A percentile compares a stretch with the other conserved stretches of the same genome.
phyloP scores from a whole-genome alignment of 2,797 vertebrate genomes.

The Sarcoramphus papa region DNA sequence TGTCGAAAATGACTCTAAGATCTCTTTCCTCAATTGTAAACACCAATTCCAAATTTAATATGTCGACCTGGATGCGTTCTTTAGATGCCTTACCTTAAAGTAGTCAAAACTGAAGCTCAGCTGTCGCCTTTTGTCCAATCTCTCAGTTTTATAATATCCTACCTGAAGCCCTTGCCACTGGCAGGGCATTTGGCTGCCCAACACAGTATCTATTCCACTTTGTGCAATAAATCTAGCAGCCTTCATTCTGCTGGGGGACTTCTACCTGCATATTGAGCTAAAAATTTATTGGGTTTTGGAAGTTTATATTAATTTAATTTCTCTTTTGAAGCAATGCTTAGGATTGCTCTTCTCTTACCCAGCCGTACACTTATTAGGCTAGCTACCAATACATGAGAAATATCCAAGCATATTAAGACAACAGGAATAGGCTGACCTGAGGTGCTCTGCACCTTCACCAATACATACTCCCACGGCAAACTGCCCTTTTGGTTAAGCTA shows the following conservation, averaged over 20 bases:
- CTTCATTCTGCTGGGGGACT: neutral
- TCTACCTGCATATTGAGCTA: neutral
- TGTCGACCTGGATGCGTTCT: neutral
- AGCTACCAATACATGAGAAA: neutral
- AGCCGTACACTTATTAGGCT: neutral
- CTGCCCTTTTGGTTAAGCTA: neutral
- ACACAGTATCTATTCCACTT: neutral
- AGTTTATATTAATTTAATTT: neutral
- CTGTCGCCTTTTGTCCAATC: neutral
- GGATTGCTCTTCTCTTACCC: neutral
- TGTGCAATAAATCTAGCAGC: neutral
- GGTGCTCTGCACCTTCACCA: neutral
- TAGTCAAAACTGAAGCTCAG: neutral
- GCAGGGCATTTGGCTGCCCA: neutral
- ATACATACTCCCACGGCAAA: neutral
- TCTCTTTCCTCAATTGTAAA: neutral
- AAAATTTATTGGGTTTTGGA: neutral
- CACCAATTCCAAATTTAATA: neutral
- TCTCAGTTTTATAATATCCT: neutral
- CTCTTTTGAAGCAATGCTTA: neutral
- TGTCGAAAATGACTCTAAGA: neutral
- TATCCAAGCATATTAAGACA: neutral
- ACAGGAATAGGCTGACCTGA: neutral
- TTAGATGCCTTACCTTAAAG: neutral
- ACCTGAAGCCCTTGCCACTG: neutral